Evolutionary conservation across 2,888 invertebrate genomes (phyloP).

Genomic region (Amblyteles armatorius): DNA sequence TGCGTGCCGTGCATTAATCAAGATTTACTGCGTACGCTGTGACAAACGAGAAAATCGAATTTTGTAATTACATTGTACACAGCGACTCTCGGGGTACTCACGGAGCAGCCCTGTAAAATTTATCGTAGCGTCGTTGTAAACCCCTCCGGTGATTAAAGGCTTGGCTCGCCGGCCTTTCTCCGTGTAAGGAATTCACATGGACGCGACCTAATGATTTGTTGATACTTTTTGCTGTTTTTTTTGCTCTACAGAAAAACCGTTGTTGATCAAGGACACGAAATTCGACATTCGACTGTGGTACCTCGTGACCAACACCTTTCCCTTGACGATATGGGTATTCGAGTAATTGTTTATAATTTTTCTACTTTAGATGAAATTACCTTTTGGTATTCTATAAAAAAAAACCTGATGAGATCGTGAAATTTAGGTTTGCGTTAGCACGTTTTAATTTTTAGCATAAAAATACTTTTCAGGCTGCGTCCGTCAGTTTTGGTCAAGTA

Average conservation of each 20-base stretch:
- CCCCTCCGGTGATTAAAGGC: background rate
- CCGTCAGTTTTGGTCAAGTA: no score
- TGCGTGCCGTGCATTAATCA: background rate
- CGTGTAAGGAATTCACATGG: background rate
- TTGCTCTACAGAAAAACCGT: conserved; percentile 89
- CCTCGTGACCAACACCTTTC: conserved; percentile 91
- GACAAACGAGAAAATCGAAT: background rate
- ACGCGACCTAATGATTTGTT: conserved; percentile 21
- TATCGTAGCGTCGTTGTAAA: background rate
- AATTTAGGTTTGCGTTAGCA: no score
- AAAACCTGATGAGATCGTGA: no score
- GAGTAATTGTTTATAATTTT: conserved; percentile 84
- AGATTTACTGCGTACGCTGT: background rate
- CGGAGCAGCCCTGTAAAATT: background rate
- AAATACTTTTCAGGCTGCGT: no score
- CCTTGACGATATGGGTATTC: conserved; percentile 94
- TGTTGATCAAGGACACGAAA: conserved; percentile 93
- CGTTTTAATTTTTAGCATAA: no score
- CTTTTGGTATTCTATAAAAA: background rate
- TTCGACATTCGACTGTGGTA: conserved; percentile 97
- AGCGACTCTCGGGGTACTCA: background rate
- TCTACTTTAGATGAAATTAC: background rate
- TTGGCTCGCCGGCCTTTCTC: conserved; percentile 3
- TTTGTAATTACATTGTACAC: background rate
- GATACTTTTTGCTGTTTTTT: background rate